These are phyloP conservation scores for Conus ventricosus DNA, from an alignment of 1,140 invertebrate species.

Conservation along the genomic window DNA sequence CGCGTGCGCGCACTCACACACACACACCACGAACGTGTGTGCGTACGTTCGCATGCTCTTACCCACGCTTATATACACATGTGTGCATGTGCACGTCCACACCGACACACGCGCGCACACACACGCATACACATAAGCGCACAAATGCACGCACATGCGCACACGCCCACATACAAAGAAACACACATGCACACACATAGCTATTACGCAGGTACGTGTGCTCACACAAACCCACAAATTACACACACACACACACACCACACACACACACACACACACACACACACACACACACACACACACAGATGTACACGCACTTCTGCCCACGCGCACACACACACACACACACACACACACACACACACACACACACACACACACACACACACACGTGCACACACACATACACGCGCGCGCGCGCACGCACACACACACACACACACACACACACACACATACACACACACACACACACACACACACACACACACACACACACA, in stretches of 20 bases:
- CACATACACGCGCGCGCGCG: background rate
- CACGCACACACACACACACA: constrained; percentile 19
- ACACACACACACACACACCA: constrained; percentile 3
- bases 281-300: too few relatives aligned
- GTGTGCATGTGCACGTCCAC: too few relatives aligned
- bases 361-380: constrained; percentile 10
- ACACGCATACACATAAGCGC: too few relatives aligned
- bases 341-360: constrained; percentile 18
- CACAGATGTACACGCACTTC: too few relatives aligned
- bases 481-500: constrained; percentile 30
- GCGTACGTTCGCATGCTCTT: background rate
- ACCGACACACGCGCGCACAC: too few relatives aligned
- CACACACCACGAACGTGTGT: too few relatives aligned
- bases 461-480: constrained; percentile 20
- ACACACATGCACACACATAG: background rate
- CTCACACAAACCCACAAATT: background rate
- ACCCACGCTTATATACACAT: constrained; percentile 9
- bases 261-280: too few relatives aligned
- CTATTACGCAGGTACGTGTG: background rate
- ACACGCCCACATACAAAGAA: too few relatives aligned
- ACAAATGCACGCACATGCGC: too few relatives aligned
- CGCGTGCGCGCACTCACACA: background rate
- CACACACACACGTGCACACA: constrained; percentile 12
- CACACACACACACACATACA: background rate
- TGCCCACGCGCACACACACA: background rate